These are phyloP conservation scores for Hipparchia sbordonii DNA, from an alignment of 2,888 invertebrate species.

Conservation along the genomic window DNA sequence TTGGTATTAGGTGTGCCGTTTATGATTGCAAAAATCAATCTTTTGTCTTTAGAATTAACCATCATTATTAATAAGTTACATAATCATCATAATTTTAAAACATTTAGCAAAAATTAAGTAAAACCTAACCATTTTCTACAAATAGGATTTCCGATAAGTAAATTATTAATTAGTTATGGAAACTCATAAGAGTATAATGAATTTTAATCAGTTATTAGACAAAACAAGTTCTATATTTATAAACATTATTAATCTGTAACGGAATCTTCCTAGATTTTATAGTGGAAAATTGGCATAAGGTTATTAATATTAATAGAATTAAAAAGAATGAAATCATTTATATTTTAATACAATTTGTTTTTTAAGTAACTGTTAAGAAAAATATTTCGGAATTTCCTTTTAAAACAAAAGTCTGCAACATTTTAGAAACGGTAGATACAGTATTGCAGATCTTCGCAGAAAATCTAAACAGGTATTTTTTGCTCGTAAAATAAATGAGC, in stretches of 20 bases:
- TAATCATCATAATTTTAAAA: background rate
- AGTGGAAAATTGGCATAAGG: background rate
- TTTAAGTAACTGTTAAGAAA: background rate
- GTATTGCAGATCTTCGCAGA: no score
- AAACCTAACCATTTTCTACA: background rate
- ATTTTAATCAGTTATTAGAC: constrained; percentile 12
- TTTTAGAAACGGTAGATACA: no score
- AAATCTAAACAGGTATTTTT: no score
- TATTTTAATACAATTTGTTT: no score
- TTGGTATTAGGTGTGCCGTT: no score
- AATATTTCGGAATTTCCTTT: background rate
- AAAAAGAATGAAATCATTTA: background rate
- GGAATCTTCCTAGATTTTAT: constrained; percentile 9
- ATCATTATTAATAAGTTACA: background rate
- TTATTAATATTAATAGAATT: background rate
- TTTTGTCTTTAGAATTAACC: background rate
- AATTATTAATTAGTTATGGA: constrained; percentile 1
- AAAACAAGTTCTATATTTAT: constrained; percentile 3
- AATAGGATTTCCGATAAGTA: constrained; percentile 13
- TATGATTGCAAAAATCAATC: no score
- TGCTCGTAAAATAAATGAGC: no score
- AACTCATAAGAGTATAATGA: constrained; percentile 6
- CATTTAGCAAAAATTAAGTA: background rate
- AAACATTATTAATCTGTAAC: background rate
- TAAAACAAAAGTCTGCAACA: no score